A percentile compares a stretch with the other conserved stretches of the same genome.
Evolutionary conservation across 2,797 vertebrate species (phyloP).

Genomic region (Anabacerthia variegaticeps): DNA sequence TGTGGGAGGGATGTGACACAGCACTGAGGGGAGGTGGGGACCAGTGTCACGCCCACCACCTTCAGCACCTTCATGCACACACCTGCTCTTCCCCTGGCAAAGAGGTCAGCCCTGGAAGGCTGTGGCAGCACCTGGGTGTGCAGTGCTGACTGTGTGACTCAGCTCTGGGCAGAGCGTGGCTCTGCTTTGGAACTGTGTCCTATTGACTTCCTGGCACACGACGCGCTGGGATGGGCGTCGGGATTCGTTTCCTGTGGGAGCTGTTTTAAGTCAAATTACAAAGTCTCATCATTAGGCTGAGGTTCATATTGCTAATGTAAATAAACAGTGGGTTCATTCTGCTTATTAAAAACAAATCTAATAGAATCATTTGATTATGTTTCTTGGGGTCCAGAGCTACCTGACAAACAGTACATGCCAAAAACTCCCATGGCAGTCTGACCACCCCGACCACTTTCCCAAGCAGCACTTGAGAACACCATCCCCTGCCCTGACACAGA

Average conservation of each 20-base stretch:
- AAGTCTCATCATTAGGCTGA: neutral
- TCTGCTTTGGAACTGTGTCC: neutral
- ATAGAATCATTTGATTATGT: neutral
- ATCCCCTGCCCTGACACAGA: neutral
- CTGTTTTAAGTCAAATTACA: neutral
- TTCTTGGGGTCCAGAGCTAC: neutral
- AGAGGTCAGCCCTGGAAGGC: neutral
- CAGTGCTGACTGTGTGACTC: neutral
- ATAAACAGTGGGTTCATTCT: neutral
- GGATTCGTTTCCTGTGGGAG: neutral
- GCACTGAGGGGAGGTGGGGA: neutral
- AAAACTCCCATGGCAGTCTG: accelerated
- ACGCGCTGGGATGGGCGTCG: neutral
- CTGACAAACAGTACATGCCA: neutral
- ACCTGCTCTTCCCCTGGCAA: too few species aligned
- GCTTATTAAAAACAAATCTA: neutral
- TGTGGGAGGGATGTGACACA: neutral
- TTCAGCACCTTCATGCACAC: neutral
- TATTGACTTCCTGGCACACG: neutral
- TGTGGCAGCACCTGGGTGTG: neutral
- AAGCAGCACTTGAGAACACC: neutral
- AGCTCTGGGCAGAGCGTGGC: neutral
- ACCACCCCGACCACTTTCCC: neutral
- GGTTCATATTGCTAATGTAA: neutral
- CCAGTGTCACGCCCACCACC: accelerated